Evolutionary conservation across 2,113 vertebrate species (phyloP).

Genomic region (Pedetes capensis): DNA sequence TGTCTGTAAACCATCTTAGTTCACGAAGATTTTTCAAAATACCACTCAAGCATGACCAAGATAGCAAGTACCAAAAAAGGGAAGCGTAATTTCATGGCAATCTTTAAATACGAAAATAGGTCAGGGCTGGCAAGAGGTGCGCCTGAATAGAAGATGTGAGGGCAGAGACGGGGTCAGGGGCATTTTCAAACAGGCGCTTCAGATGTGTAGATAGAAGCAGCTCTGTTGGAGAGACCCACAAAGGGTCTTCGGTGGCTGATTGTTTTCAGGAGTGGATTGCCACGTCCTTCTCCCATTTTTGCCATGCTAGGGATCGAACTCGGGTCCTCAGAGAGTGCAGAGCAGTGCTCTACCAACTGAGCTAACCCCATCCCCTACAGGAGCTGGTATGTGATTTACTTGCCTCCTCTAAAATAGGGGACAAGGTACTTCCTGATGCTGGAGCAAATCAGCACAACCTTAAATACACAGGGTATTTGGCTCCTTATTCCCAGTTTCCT

Average conservation of each 20-base stretch:
- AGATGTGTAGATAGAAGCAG: neutral
- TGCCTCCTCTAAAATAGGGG: neutral
- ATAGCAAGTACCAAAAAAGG: neutral
- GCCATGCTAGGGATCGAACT: too few relatives aligned
- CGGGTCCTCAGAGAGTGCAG: too few relatives aligned
- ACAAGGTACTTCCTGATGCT: neutral
- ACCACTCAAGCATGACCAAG: neutral
- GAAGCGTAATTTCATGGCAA: neutral
- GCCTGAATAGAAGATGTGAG: neutral
- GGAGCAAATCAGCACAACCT: neutral
- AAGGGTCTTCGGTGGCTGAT: too few relatives aligned
- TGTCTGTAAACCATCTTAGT: constrained; percentile 29
- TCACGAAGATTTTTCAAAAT: too few relatives aligned
- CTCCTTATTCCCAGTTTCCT: neutral
- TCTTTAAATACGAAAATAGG: constrained; percentile 21
- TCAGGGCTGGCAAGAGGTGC: neutral
- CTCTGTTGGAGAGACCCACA: too few relatives aligned
- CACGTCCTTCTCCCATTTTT: too few relatives aligned
- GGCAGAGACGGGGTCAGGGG: neutral
- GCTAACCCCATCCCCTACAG: too few relatives aligned
- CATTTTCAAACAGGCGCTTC: neutral
- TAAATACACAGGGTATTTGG: neutral
- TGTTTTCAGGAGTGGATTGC: too few relatives aligned
- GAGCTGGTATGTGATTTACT: neutral
- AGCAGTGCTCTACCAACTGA: too few relatives aligned